Evolutionary conservation across 1,140 invertebrate species (phyloP).

Genomic region (Copidosoma floridanum): DNA sequence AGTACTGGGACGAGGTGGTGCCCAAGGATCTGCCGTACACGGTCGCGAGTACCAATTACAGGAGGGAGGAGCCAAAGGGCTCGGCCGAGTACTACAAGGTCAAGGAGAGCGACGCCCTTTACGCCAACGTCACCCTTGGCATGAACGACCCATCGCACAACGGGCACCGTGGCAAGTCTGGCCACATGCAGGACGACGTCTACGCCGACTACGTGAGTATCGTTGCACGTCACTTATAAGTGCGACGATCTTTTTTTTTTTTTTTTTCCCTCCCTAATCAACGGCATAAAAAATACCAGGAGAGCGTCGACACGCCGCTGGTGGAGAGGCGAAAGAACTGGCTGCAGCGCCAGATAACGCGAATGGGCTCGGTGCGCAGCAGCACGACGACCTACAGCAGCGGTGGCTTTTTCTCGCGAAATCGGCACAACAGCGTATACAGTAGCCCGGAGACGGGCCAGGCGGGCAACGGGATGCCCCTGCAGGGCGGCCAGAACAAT

Average conservation of each 20-base stretch:
- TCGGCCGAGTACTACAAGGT: conserved; percentile 83
- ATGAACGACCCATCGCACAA: conserved; percentile 51
- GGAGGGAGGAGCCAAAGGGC: conserved; percentile 76
- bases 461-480: conserved; percentile 46
- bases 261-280: too few relatives aligned
- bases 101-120: conserved; percentile 77
- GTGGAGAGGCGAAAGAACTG: conserved; percentile 82
- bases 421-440: conserved; percentile 73
- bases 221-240: neutral
- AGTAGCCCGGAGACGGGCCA: conserved; percentile 69
- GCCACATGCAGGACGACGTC: conserved; percentile 71
- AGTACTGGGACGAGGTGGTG: conserved; percentile 89
- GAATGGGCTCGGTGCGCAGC: conserved; percentile 78
- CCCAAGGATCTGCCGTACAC: conserved; percentile 85
- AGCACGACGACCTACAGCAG: conserved; percentile 82
- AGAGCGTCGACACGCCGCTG: conserved; percentile 83
- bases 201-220: conserved; percentile 81
- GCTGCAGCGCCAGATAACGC: conserved; percentile 78
- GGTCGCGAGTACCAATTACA: conserved; percentile 78
- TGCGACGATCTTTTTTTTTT: neutral
- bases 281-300: conserved; percentile 54
- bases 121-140: conserved; percentile 68
- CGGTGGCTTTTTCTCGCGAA: conserved; percentile 67
- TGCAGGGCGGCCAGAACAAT: conserved; percentile 38
- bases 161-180: conserved; percentile 35